Evolutionary conservation across 2,888 invertebrate genomes (phyloP).

Genomic region (Meloe dianella): DNA sequence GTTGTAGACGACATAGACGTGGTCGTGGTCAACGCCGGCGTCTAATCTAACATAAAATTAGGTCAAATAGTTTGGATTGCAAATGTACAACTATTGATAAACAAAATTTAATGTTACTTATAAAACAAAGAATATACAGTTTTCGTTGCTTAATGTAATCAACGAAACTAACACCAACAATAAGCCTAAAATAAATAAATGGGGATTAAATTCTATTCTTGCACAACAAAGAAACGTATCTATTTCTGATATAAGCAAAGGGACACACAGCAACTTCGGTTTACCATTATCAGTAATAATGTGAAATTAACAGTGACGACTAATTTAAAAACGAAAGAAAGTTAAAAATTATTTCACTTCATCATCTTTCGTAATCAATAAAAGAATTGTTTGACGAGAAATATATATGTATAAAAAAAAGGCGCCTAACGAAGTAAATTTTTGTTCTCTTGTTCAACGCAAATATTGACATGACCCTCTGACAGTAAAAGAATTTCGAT

Average conservation of each 20-base stretch:
- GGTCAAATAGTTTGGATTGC: background rate
- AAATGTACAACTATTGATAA: background rate
- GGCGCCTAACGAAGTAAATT: conserved; percentile 1
- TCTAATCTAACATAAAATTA: background rate
- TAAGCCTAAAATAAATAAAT: too few relatives aligned
- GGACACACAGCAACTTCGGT: too few relatives aligned
- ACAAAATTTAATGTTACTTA: background rate
- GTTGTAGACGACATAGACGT: background rate
- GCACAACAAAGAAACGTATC: too few relatives aligned
- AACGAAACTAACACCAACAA: background rate
- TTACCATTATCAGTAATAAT: too few relatives aligned
- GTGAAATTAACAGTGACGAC: too few relatives aligned
- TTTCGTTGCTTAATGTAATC: background rate
- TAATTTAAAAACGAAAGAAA: background rate
- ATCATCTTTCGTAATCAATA: background rate
- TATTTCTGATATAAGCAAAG: too few relatives aligned
- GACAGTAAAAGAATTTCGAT: background rate
- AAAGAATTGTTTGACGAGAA: background rate
- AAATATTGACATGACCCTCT: conserved; percentile 5
- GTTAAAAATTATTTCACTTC: background rate
- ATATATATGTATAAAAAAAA: background rate
- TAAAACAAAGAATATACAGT: background rate
- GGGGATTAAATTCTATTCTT: too few relatives aligned
- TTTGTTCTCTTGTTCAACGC: background rate
- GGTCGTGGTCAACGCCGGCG: background rate